Base-by-base conservation (phyloP, 1,140 invertebrate genomes). In the Druon quercuslanigerum region DNA sequence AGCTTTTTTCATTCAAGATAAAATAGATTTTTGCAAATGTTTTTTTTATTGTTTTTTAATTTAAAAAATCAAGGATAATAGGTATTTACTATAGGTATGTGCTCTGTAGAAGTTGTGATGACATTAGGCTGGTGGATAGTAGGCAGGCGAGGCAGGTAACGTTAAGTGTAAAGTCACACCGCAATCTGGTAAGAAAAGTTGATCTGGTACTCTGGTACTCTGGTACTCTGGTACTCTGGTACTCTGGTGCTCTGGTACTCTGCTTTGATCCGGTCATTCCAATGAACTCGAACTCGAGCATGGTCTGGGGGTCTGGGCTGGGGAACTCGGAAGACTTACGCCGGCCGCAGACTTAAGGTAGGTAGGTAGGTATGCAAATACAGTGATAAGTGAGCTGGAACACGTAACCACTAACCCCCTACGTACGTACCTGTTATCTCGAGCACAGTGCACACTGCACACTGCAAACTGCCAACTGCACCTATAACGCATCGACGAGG, bases 331-430 rank as follows among this genome's bases (percentile, higher is more conserved):
- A 66, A 74, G 76, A 76, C 74, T 75, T 66, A 78, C 54, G 76
- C 76, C 40, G 40, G 0, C 40, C 9, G 72, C 81, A 78, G 71
- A 74, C 78, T 79, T 79, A 46, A 46, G 40, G 40, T 46, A 72
- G 74, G 78, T 46, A 72, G 74, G 78, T 78, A 51, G 73, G 74
- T 82, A 82, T 82, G 81, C 81, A 82, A 82, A 82, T 82, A 78
- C 72, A 51, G 17, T 19, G 81, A 78, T 82, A 82, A 82, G 74
- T 66, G 46, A 25, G 50, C 14, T 51, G 12, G 70, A 52, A 75
- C 54, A 33, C 5, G 20, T 14, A 3, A 13, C 11, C 13, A 14
- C 57, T 14, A 16, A 14, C 7, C 1, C 40, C 13, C 9, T 33
- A 25, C 9, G 57, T 33, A 25, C 13, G 12, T 5, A 72, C 75